These are phyloP conservation scores for Heliconius charithonia DNA, from an alignment of 2,888 invertebrate genomes.

Conservation along the genomic window DNA sequence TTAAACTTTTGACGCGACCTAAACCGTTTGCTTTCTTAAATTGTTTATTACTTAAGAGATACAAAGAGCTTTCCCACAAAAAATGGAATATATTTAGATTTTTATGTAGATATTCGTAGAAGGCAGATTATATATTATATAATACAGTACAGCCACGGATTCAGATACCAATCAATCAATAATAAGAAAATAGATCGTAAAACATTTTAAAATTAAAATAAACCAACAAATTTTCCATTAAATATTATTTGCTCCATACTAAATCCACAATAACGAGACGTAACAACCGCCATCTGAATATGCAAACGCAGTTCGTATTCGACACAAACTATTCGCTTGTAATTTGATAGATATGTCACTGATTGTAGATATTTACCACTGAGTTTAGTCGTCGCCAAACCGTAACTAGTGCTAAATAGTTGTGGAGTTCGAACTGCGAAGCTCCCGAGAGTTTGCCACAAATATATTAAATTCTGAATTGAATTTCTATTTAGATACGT, in stretches of 20 bases:
- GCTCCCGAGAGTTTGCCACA: constrained; percentile 6
- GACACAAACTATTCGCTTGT: constrained; percentile 20
- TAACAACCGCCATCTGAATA: not conserved
- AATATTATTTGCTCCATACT: not conserved
- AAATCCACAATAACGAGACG: not conserved
- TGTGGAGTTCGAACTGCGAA: constrained; percentile 25
- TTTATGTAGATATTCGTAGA: no score
- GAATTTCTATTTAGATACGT: not conserved
- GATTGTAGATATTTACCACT: constrained; percentile 32
- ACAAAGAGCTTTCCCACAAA: no score
- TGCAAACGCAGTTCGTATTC: constrained; percentile 16
- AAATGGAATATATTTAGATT: no score
- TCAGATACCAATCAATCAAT: no score
- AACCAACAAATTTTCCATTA: not conserved
- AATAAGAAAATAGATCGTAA: not conserved
- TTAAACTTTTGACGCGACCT: no score
- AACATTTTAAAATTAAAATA: not conserved
- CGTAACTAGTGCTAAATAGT: constrained; percentile 31
- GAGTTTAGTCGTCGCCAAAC: constrained; percentile 29
- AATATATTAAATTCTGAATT: constrained; percentile 18
- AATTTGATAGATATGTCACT: constrained; percentile 31
- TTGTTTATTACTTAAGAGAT: no score
- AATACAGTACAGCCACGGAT: no score
- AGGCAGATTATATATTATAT: no score
- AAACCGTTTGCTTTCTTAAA: no score